phyloP scores from a whole-genome alignment of 2,797 vertebrate species.

The Gallinago nigripennis region DNA sequence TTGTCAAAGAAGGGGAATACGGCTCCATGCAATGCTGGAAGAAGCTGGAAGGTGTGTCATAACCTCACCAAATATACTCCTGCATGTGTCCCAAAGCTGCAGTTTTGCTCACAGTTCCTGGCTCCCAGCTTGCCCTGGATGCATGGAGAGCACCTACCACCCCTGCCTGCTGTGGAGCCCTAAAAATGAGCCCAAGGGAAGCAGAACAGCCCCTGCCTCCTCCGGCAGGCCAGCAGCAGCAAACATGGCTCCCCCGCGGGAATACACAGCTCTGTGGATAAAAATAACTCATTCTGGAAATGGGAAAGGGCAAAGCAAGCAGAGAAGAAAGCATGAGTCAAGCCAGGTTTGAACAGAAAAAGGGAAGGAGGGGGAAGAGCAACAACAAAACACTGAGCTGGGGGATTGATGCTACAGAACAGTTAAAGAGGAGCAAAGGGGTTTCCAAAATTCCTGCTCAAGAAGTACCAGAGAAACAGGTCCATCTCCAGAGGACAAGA shows the following conservation, averaged over 20 bases:
- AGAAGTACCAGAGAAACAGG: neutral
- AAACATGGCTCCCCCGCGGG: neutral
- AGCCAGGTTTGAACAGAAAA: neutral
- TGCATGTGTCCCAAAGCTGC: fast-evolving
- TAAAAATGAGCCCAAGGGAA: neutral
- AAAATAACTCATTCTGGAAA: slow-evolving; percentile 29
- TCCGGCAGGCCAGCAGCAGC: neutral
- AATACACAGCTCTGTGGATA: neutral
- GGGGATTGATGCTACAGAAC: neutral
- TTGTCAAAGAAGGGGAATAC: neutral
- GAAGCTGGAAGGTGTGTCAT: neutral
- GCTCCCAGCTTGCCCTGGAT: neutral
- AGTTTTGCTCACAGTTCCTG: fast-evolving
- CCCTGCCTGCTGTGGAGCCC: neutral
- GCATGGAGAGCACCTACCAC: neutral
- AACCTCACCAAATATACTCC: neutral
- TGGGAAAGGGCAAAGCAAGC: neutral
- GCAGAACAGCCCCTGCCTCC: neutral
- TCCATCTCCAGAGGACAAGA: neutral
- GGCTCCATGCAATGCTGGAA: neutral
- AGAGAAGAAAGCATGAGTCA: neutral
- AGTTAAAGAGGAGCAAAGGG: fast-evolving
- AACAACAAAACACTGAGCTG: neutral
- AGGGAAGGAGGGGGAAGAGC: neutral
- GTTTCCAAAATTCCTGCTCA: neutral